These are phyloP conservation scores for Orgyia antiqua DNA, from an alignment of 2,888 invertebrate genomes.

Conservation along the genomic window DNA sequence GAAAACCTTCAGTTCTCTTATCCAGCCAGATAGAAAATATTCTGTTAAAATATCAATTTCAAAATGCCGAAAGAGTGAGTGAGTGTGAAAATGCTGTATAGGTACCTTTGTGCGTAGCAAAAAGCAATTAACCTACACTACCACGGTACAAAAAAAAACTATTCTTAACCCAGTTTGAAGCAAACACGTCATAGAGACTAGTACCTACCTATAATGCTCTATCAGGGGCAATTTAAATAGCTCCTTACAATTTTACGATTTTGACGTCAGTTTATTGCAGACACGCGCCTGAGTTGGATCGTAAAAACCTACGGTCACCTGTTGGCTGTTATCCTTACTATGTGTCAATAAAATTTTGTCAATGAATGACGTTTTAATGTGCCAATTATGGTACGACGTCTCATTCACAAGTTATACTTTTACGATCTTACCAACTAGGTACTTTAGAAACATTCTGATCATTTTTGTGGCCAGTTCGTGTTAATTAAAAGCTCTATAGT, in stretches of 20 bases:
- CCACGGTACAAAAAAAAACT: too few relatives aligned
- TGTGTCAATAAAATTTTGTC: constrained; percentile 64
- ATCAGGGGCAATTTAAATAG: constrained; percentile 60
- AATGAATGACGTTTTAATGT: constrained; percentile 63
- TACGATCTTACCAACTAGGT: constrained; percentile 36
- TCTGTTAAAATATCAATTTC: too few relatives aligned
- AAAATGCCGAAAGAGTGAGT: too few relatives aligned
- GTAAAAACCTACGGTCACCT: constrained; percentile 73
- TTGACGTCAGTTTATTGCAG: constrained; percentile 53
- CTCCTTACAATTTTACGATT: constrained; percentile 63
- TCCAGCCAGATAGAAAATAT: too few relatives aligned
- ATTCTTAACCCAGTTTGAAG: constrained; percentile 40
- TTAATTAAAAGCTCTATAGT: too few relatives aligned
- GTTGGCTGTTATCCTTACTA: constrained; percentile 57
- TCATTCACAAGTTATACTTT: constrained; percentile 52
- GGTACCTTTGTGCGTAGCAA: too few relatives aligned
- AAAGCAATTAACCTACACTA: too few relatives aligned
- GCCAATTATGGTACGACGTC: constrained; percentile 59
- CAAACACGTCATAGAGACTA: constrained; percentile 58
- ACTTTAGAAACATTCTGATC: constrained; percentile 9
- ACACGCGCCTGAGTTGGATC: constrained; percentile 56
- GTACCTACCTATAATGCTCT: constrained; percentile 63
- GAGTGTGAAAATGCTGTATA: too few relatives aligned
- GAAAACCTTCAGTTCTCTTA: too few relatives aligned
- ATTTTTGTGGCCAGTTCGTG: too few relatives aligned